Percentiles rank a stretch among this genome's conserved stretches.
phyloP scores from a whole-genome alignment of 1,140 invertebrate genomes.

The Bombus balteatus region DNA sequence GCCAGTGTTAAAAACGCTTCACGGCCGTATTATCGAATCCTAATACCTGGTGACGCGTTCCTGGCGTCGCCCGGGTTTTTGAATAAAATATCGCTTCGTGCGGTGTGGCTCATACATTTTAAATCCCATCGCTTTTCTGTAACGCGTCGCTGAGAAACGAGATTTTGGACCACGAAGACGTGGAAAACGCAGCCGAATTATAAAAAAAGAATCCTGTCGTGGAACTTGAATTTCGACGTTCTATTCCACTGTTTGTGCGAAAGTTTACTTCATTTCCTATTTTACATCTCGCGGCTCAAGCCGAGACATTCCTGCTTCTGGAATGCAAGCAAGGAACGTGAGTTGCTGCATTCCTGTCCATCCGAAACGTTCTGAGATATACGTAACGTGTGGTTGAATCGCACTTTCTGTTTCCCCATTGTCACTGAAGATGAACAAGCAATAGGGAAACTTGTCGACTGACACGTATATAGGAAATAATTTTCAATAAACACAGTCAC shows the following conservation, averaged over 20 bases:
- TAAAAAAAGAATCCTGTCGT: not conserved
- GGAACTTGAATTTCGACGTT: not conserved
- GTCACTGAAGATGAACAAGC: not conserved
- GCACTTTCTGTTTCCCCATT: not conserved
- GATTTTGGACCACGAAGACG: not conserved
- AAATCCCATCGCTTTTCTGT: slow-evolving; percentile 39
- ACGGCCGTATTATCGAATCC: slow-evolving; percentile 38
- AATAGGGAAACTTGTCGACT: not conserved
- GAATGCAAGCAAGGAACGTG: not conserved
- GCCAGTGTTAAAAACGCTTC: slow-evolving; percentile 14
- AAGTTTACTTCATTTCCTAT: slow-evolving; percentile 5
- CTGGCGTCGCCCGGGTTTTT: slow-evolving; percentile 20
- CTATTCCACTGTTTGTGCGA: not conserved
- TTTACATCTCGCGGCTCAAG: slow-evolving; percentile 1
- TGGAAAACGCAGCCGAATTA: not conserved
- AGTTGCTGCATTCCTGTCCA: too few species aligned
- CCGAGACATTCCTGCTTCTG: not conserved
- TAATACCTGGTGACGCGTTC: slow-evolving; percentile 31
- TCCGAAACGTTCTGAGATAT: not conserved
- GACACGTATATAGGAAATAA: not conserved
- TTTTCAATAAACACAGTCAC: not conserved
- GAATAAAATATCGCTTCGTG: slow-evolving; percentile 52
- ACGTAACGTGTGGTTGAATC: not conserved
- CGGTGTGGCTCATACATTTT: slow-evolving; percentile 53
- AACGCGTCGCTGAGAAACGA: slow-evolving; percentile 24